phyloP scores from a whole-genome alignment of 2,113 vertebrate genomes.

The Periophthalmodon schlosseri region DNA sequence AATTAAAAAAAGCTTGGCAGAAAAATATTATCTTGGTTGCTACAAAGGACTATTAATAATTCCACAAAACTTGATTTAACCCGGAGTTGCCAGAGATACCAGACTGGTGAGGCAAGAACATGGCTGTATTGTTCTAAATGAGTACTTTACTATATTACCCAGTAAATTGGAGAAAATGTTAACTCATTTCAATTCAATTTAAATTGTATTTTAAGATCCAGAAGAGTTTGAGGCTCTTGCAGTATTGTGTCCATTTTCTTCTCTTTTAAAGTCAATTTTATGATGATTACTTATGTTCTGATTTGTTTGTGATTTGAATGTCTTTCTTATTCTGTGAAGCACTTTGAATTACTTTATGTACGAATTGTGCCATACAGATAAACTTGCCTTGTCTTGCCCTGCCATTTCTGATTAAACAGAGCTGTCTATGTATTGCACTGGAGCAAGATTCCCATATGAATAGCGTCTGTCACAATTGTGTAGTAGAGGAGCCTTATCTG shows the following conservation, averaged over 20 bases:
- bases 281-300: no score
- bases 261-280: no score
- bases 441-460: neutral
- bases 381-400: no score
- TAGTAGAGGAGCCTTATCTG: neutral
- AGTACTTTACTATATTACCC: neutral
- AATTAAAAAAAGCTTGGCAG: neutral
- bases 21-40: neutral
- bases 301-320: no score
- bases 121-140: neutral
- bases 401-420: neutral
- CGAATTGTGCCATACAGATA: no score
- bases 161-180: neutral
- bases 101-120: neutral
- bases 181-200: neutral
- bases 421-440: neutral
- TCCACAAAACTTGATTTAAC: neutral
- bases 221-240: neutral
- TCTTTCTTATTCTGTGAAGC: no score
- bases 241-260: neutral
- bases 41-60: slow-evolving; percentile 3
- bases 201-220: neutral
- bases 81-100: neutral
- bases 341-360: no score
- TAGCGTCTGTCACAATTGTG: neutral